phyloP scores from a whole-genome alignment of 2,888 invertebrate species.

The Drosophila hamatofila region DNA sequence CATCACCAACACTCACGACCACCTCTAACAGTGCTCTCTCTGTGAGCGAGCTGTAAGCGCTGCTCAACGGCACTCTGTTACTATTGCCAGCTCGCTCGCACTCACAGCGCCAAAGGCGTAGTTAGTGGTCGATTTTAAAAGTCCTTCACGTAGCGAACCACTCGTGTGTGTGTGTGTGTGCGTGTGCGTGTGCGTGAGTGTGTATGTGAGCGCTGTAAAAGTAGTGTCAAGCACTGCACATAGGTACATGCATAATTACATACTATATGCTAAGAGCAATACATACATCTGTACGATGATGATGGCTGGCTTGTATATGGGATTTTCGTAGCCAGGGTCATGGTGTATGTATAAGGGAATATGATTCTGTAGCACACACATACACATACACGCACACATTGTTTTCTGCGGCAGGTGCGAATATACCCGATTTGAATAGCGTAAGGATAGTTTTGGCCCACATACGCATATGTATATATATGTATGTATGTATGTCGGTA shows the following conservation, averaged over 20 bases:
- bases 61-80: conserved; percentile 64
- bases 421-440: conserved; percentile 29
- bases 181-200: neutral
- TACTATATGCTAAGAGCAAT: conserved; percentile 3
- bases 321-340: conserved; percentile 70
- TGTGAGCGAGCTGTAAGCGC: conserved; percentile 22
- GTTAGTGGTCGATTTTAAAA: conserved; percentile 75
- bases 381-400: conserved; percentile 2
- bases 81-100: conserved; percentile 51
- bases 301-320: conserved; percentile 25
- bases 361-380: conserved; percentile 54
- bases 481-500: neutral
- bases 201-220: conserved; percentile 58
- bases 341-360: conserved; percentile 65
- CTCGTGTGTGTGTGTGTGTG: too few relatives aligned
- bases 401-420: conserved; percentile 43
- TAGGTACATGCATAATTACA: conserved; percentile 36
- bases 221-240: conserved; percentile 70
- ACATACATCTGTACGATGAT: neutral
- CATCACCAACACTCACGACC: neutral
- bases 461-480: conserved; percentile 7
- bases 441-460: conserved; percentile 28
- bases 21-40: conserved; percentile 15
- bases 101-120: conserved; percentile 46
- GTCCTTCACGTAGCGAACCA: conserved; percentile 66